Evolutionary conservation across 2,888 invertebrate species (phyloP), one percentile per base, ranked within the genome.

Genomic region (Chorisops tibialis): DNA sequence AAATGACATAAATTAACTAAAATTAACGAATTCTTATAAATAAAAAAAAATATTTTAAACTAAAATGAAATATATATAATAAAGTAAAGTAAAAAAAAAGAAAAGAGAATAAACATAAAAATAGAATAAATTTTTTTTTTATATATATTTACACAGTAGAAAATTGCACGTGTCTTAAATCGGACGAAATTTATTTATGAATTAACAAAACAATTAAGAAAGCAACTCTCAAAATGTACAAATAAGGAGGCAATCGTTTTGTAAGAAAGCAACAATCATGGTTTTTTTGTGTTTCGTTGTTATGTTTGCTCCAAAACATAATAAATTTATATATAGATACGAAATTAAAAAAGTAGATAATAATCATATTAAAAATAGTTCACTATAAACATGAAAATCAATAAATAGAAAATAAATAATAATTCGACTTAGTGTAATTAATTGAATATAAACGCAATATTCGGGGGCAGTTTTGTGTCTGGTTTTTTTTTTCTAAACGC

Each of bases 401-500:
- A 56, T 54, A 54, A 54, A 43, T 56, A 56, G n/a, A n/a, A 30
- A 30, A 56, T 56, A 56, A 56, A 56, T 56, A 45, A 56, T 45
- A 4, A 35, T 43, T 24, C 30, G 56, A 56, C 56, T 56, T 45
- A 56, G 43, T 14, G 30, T 45, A 43, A 30, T 18, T 22, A 41
- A 54, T 24, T 54, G 41, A 54, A 54, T 24, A 43, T 30, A 30
- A 30, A 43, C 12, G 43, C 6, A 38, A 22, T n/a, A 21, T 21
- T 52, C 18, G n/a, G 49, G 37, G 59, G 59, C 59, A 60, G 59
- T 60, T 60, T 50, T 30, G 9, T 50, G 59, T 60, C 59, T 60
- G 59, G 59, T 60, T 41, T 37, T 39, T 39, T 37, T n/a, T 11
- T 19, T 41, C 12, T 41, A n/a, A 16, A 6, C 30, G 9, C 30